phyloP scores from a whole-genome alignment of 1,140 invertebrate species.

The Neodiprion pinetum region DNA sequence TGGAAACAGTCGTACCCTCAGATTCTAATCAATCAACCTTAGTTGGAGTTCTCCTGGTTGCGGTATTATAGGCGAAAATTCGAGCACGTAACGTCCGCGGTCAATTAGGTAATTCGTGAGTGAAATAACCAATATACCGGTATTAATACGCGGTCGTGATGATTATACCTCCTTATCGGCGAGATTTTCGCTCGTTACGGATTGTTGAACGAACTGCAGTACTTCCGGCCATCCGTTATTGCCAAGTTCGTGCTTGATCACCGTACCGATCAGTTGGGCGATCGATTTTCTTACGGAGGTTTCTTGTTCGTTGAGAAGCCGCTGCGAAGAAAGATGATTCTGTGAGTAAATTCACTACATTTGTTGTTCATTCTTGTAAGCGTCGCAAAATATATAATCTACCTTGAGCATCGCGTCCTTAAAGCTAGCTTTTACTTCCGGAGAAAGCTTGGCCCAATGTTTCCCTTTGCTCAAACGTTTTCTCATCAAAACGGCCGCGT shows the following conservation, averaged over 20 bases:
- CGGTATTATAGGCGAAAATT: too few relatives aligned
- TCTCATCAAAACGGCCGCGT: conserved; percentile 70
- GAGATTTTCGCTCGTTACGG: conserved; percentile 63
- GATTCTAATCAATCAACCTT: too few relatives aligned
- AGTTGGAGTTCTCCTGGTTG: too few relatives aligned
- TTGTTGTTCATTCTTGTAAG: conserved; percentile 57
- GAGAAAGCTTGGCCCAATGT: conserved; percentile 67
- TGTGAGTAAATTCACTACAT: conserved; percentile 23
- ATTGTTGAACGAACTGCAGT: conserved; percentile 70
- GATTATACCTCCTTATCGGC: conserved; percentile 67
- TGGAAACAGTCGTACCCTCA: too few relatives aligned
- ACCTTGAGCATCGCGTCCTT: conserved; percentile 50
- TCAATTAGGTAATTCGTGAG: too few relatives aligned
- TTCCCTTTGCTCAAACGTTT: conserved; percentile 67
- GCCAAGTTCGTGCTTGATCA: conserved; percentile 77
- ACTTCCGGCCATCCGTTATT: conserved; percentile 74
- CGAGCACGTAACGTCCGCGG: too few relatives aligned
- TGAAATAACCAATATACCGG: too few relatives aligned
- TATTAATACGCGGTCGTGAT: neutral
- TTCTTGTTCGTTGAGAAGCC: conserved; percentile 67
- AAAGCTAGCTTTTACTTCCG: conserved; percentile 48
- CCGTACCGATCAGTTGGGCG: conserved; percentile 70
- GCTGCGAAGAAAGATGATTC: conserved; percentile 54
- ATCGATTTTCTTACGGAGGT: conserved; percentile 70
- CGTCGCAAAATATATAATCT: conserved; percentile 11